Conservation (phyloP, 2,113 vertebrate species). For the Bos indicus region DNA sequence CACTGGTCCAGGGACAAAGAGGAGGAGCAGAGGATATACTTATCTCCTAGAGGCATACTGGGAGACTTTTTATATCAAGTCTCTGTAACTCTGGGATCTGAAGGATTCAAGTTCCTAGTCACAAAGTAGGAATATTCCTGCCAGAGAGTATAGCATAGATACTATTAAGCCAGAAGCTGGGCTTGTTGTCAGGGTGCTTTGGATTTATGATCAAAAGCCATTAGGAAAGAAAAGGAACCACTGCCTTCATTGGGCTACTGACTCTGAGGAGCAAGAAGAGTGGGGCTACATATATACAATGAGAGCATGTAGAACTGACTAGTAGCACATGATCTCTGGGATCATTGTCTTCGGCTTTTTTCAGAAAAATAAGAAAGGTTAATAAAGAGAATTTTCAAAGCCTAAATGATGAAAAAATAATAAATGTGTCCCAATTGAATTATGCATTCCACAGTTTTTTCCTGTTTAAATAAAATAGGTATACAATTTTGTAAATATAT, state of each 20-base stretch:
- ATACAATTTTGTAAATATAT: background rate
- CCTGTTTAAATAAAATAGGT: conserved; percentile 31
- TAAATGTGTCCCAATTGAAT: background rate
- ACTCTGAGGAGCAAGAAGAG: background rate
- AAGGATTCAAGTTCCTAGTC: background rate
- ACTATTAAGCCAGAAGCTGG: background rate
- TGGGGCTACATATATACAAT: background rate
- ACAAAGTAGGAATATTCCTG: background rate
- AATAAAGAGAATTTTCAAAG: background rate
- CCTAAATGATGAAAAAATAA: background rate
- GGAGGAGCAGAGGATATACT: background rate
- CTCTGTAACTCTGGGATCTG: background rate
- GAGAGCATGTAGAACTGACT: background rate
- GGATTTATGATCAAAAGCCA: background rate
- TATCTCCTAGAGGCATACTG: background rate
- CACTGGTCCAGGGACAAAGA: background rate
- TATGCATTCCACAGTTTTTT: background rate
- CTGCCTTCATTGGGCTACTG: background rate
- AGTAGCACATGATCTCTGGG: background rate
- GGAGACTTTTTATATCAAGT: background rate
- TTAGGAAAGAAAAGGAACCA: background rate
- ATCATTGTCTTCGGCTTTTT: background rate
- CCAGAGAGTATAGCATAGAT: background rate
- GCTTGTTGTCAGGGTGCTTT: no score
- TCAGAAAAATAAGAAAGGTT: background rate